These are phyloP conservation scores for Myotis yumanensis DNA, from an alignment of 2,113 vertebrate genomes.

Conservation along the genomic window DNA sequence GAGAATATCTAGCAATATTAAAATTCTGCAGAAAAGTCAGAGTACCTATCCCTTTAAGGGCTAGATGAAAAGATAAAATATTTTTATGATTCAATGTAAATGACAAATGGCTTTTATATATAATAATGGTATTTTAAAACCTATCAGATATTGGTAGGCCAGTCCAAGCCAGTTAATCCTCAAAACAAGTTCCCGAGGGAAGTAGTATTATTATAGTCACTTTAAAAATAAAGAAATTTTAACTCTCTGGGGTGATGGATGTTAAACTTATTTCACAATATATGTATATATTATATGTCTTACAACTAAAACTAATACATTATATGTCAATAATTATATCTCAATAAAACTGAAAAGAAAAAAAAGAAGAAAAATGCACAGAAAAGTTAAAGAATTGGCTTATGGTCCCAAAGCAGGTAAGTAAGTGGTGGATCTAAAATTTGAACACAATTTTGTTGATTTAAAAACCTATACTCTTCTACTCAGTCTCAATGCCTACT, in stretches of 20 bases:
- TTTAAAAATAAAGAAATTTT: background rate
- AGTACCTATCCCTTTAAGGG: background rate
- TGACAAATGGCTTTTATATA: background rate
- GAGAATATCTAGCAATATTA: background rate
- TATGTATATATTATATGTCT: background rate
- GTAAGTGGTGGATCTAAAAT: background rate
- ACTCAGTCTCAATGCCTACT: background rate
- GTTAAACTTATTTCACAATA: background rate
- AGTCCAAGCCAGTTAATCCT: background rate
- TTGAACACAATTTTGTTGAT: background rate
- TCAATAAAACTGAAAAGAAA: background rate
- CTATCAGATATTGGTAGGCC: background rate
- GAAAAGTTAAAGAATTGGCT: background rate
- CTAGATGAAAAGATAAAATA: conserved; percentile 20
- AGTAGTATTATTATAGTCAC: background rate
- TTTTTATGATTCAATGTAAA: background rate
- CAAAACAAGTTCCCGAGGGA: background rate
- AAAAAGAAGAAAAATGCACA: background rate
- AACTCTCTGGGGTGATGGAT: background rate
- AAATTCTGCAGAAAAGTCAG: background rate
- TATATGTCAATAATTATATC: background rate
- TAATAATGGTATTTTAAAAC: background rate
- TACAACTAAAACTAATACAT: background rate
- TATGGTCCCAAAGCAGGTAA: background rate
- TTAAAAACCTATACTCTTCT: background rate